Percentiles rank a stretch among this genome's conserved stretches.
These are phyloP conservation scores for Acrocephalus kingi DNA, from an alignment of 2,113 vertebrate genomes.

Conservation along the genomic window DNA sequence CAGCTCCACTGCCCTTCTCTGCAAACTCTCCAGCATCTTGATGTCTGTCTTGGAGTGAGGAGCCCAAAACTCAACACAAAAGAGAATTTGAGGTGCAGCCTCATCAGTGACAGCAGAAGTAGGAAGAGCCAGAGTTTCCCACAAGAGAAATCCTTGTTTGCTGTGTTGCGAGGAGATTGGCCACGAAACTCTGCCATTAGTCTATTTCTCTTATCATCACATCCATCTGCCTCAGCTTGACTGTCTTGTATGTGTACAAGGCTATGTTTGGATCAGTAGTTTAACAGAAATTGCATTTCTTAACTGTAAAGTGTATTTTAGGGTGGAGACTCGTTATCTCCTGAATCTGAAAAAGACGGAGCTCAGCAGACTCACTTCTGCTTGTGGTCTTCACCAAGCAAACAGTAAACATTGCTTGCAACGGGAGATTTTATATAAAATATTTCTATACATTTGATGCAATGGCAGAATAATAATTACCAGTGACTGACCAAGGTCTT, in stretches of 20 bases:
- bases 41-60: background rate
- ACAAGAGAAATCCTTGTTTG: background rate
- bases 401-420: background rate
- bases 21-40: background rate
- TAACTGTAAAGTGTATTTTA: background rate
- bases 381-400: background rate
- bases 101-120: background rate
- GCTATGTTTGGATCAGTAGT: background rate
- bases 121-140: background rate
- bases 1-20: background rate
- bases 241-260: background rate
- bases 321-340: background rate
- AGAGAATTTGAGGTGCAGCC: background rate
- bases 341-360: background rate
- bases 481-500: background rate
- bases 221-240: background rate
- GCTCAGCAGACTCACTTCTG: background rate
- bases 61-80: background rate
- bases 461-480: background rate
- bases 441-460: background rate
- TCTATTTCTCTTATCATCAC: background rate
- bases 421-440: background rate
- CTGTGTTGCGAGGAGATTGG: background rate
- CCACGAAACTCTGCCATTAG: background rate
- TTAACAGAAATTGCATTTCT: conserved; percentile 8